Conservation (phyloP, 2,113 vertebrate genomes). For the Burhinus bistriatus region DNA sequence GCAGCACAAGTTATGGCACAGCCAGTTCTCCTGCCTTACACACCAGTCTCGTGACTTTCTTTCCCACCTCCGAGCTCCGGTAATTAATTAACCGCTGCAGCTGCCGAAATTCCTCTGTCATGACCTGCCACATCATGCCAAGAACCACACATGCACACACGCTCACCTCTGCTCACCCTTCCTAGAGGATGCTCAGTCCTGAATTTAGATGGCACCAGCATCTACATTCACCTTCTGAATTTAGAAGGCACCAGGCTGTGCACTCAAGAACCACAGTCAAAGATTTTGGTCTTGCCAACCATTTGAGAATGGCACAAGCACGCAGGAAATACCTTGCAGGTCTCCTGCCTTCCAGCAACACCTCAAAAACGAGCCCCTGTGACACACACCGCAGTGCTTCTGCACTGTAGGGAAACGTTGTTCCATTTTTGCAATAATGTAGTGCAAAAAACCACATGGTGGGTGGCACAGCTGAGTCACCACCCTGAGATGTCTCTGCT, state of each 20-base stretch:
- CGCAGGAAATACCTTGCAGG: neutral
- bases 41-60: neutral
- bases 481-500: neutral
- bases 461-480: neutral
- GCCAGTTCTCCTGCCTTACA: neutral
- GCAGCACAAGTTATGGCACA: rapidly evolving
- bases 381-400: neutral
- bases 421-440: neutral
- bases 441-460: no score
- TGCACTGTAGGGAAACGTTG: rapidly evolving
- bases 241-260: neutral
- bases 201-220: neutral
- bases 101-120: neutral
- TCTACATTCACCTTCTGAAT: neutral
- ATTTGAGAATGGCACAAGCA: neutral
- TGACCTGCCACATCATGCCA: neutral
- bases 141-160: rapidly evolving
- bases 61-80: neutral
- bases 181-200: neutral
- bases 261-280: neutral
- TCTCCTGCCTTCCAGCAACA: neutral
- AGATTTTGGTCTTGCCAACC: neutral
- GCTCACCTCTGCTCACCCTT: neutral
- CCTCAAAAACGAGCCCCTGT: neutral
- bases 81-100: neutral